phyloP scores from a whole-genome alignment of 1,140 invertebrate species.

The Drosophila tsacasi region DNA sequence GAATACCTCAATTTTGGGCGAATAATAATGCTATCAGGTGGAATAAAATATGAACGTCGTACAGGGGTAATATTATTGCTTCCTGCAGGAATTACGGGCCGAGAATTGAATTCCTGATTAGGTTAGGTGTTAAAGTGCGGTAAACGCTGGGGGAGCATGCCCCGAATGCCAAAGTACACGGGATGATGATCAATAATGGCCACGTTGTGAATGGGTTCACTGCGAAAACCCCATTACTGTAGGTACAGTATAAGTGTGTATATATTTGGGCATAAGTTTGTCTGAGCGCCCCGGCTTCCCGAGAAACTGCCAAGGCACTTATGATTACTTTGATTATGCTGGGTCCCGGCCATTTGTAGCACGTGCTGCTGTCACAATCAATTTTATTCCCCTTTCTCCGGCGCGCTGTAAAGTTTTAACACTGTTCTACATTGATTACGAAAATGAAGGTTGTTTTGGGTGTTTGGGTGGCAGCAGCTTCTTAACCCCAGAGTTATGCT shows the following conservation, averaged over 20 bases:
- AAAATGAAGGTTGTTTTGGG: conserved; percentile 29
- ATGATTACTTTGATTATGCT: conserved; percentile 42
- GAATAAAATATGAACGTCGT: conserved; percentile 41
- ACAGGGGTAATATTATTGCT: conserved; percentile 43
- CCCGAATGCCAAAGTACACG: conserved; percentile 38
- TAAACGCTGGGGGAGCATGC: conserved; percentile 26
- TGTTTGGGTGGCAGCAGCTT: conserved; percentile 15
- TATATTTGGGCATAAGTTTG: conserved; percentile 9
- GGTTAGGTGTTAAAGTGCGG: conserved; percentile 47
- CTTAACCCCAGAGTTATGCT: conserved; percentile 39
- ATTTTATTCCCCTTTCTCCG: conserved; percentile 50
- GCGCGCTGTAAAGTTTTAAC: conserved; percentile 57
- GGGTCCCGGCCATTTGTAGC: conserved; percentile 52
- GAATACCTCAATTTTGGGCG: conserved; percentile 33
- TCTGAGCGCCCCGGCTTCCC: background rate
- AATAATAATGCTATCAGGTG: conserved; percentile 44
- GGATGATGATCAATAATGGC: conserved; percentile 41
- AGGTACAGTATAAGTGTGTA: conserved; percentile 3
- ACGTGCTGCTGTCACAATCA: conserved; percentile 72
- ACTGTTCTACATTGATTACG: conserved; percentile 64
- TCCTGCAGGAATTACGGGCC: conserved; percentile 46
- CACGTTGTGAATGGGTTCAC: conserved; percentile 39
- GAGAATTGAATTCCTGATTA: conserved; percentile 45
- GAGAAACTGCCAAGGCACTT: conserved; percentile 43
- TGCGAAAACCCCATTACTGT: conserved; percentile 12